Percentiles rank a stretch among this genome's conserved stretches.
These are phyloP conservation scores for Poecile atricapillus DNA, from an alignment of 2,113 vertebrate species.

Conservation along the genomic window DNA sequence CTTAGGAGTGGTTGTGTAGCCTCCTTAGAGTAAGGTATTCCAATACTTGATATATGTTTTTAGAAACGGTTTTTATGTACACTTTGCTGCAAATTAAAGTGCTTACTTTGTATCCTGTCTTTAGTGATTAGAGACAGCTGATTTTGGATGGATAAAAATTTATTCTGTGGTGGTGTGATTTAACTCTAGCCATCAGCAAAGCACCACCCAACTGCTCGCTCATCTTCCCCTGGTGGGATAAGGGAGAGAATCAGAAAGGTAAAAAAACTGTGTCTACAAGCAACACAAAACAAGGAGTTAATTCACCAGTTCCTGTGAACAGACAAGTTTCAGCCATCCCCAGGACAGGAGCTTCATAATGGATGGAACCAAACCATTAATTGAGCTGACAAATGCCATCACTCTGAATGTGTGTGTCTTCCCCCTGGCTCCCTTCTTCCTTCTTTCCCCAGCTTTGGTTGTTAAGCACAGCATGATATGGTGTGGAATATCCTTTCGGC, in stretches of 20 bases:
- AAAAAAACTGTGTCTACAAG: neutral
- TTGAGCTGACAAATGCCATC: neutral
- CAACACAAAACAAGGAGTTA: neutral
- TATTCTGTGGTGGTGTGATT: neutral
- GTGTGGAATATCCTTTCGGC: neutral
- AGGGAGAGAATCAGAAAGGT: neutral
- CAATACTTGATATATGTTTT: neutral
- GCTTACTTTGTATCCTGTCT: neutral
- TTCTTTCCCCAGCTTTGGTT: neutral
- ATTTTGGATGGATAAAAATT: neutral
- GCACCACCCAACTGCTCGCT: accelerated
- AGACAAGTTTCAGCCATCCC: neutral
- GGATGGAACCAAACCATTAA: accelerated
- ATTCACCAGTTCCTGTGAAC: accelerated
- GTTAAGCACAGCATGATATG: neutral
- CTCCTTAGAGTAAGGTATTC: neutral
- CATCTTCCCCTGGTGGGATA: neutral
- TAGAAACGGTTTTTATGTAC: neutral
- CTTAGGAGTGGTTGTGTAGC: neutral
- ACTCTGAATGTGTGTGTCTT: neutral
- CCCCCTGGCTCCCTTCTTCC: neutral
- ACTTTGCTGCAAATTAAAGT: neutral
- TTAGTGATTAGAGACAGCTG: neutral
- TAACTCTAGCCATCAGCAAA: neutral
- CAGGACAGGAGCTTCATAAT: neutral